Percentiles rank a stretch among this genome's conserved stretches.
These are phyloP conservation scores for Drosophila demipolita DNA, from an alignment of 2,888 invertebrate species.

Conservation along the genomic window DNA sequence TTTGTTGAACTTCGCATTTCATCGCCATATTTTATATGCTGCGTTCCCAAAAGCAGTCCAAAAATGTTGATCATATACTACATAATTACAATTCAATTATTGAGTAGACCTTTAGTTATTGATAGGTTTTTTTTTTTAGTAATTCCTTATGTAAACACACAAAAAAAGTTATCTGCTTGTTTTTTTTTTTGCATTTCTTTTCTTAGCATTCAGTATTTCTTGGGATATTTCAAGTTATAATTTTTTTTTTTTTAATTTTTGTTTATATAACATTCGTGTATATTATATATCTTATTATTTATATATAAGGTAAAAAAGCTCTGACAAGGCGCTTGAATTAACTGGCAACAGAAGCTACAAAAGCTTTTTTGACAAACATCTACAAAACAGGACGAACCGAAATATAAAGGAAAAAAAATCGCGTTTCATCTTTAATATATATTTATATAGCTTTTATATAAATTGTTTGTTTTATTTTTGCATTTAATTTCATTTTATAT, in stretches of 20 bases:
- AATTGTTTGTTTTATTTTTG: constrained; percentile 33
- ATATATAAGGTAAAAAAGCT: constrained; percentile 65
- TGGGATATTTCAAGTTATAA: constrained; percentile 1
- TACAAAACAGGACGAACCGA: constrained; percentile 40
- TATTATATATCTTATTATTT: constrained; percentile 23
- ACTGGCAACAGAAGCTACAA: constrained; percentile 75
- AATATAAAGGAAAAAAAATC: constrained; percentile 6
- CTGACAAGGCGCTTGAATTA: constrained; percentile 75
- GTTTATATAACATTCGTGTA: constrained; percentile 47
- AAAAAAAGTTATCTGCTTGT: constrained; percentile 32
- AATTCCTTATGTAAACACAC: constrained; percentile 40
- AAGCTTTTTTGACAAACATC: constrained; percentile 69
- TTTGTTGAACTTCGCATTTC: constrained; percentile 23
- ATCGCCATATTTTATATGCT: constrained; percentile 61
- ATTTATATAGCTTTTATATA: constrained; percentile 43
- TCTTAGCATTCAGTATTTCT: constrained; percentile 6
- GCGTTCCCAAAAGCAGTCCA: constrained; percentile 50
- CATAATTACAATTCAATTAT: constrained; percentile 44
- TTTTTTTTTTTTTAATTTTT: constrained; percentile 27
- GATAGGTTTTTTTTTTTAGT: constrained; percentile 19
- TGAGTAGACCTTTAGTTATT: constrained; percentile 41
- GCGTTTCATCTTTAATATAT: constrained; percentile 27
- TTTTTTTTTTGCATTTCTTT: constrained; percentile 10
- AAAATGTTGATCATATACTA: constrained; percentile 39
- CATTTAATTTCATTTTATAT: constrained; percentile 44